Evolutionary conservation across 1,140 invertebrate genomes (phyloP).

Genomic region (Drosophila pandora): DNA sequence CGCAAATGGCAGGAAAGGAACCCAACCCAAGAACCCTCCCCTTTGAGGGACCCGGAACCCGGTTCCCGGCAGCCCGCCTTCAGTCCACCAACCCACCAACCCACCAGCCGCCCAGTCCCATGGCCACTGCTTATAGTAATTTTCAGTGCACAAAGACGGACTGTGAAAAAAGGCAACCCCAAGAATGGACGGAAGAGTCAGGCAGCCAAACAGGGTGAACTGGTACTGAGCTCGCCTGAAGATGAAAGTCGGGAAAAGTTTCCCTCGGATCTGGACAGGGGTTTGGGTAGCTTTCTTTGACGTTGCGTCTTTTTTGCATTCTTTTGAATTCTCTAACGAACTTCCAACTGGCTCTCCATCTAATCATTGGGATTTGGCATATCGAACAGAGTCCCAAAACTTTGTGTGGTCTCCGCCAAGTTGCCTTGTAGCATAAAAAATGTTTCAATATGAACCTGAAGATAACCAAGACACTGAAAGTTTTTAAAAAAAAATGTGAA

Average conservation of each 20-base stretch:
- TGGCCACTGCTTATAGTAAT: conserved; percentile 48
- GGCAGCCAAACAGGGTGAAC: conserved; percentile 24
- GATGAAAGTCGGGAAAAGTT: conserved; percentile 65
- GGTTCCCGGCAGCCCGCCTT: not conserved
- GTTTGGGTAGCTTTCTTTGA: conserved; percentile 42
- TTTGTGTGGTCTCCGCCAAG: conserved; percentile 65
- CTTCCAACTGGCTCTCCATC: conserved; percentile 44
- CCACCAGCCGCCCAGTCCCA: not conserved
- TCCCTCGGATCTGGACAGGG: conserved; percentile 21
- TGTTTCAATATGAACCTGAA: not conserved
- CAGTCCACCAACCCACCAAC: too few species aligned
- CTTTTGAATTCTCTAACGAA: conserved; percentile 72
- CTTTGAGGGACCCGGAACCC: conserved; percentile 6
- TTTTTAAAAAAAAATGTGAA: not conserved
- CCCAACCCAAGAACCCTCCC: conserved; percentile 6
- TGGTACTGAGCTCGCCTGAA: conserved; percentile 35
- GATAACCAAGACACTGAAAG: not conserved
- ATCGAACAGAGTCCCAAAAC: conserved; percentile 66
- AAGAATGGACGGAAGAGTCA: conserved; percentile 34
- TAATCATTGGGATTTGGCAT: conserved; percentile 75
- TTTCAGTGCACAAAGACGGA: conserved; percentile 66
- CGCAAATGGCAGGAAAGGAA: conserved; percentile 54
- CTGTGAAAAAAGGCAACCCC: conserved; percentile 49
- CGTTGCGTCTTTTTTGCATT: conserved; percentile 62
- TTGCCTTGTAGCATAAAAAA: conserved; percentile 16